Conservation (phyloP, 2,113 vertebrate species). For the Harpagus bidentatus region DNA sequence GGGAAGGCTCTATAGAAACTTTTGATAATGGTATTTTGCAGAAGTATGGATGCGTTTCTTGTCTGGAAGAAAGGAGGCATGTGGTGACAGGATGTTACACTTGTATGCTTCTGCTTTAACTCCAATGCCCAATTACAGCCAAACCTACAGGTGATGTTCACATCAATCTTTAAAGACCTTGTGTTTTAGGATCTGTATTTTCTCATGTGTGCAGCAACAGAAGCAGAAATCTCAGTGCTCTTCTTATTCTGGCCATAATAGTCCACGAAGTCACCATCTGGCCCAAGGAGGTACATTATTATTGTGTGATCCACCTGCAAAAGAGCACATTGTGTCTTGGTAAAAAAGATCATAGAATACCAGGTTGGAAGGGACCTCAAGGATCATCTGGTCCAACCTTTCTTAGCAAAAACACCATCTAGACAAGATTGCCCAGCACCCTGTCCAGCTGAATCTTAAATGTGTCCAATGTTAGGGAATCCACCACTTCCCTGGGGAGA, state of each 20-base stretch:
- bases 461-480: neutral
- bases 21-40: neutral
- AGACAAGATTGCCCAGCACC: neutral
- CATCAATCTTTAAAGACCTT: neutral
- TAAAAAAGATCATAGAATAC: neutral
- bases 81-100: neutral
- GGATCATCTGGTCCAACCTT: neutral
- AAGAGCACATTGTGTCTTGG: neutral
- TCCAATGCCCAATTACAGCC: neutral
- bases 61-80: neutral
- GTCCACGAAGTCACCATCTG: constrained; percentile 88
- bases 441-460: neutral
- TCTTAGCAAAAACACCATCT: neutral
- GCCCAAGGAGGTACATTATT: constrained; percentile 96
- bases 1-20: neutral
- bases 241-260: constrained; percentile 96
- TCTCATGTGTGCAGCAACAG: constrained; percentile 87
- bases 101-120: neutral
- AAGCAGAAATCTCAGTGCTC: constrained; percentile 79
- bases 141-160: neutral
- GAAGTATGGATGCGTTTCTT: neutral
- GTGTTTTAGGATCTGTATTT: constrained; percentile 62
- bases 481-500: neutral
- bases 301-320: constrained; percentile 95
- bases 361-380: neutral